These are phyloP conservation scores for Allobates femoralis DNA, from an alignment of 2,797 vertebrate species.

Conservation along the genomic window DNA sequence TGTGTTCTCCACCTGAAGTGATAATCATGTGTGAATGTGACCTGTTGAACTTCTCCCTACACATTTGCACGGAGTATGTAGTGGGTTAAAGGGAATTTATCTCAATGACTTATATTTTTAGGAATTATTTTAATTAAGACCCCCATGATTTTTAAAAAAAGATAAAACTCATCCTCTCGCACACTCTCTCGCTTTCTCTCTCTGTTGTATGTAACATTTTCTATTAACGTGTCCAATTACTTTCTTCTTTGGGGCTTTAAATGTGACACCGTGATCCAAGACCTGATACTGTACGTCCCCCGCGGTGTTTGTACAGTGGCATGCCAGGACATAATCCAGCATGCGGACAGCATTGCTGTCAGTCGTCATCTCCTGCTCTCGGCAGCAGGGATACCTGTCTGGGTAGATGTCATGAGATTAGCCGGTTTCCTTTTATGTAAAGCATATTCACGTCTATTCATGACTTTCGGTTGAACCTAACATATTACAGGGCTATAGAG, in stretches of 20 bases:
- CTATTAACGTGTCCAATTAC: background rate
- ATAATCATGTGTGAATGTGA: no score
- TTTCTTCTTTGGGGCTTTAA: background rate
- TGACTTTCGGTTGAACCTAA: background rate
- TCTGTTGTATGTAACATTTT: background rate
- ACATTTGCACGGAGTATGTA: no score
- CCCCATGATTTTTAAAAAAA: no score
- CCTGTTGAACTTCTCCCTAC: no score
- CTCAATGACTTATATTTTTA: no score
- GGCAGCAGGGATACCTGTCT: conserved; percentile 8
- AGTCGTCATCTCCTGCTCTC: conserved; percentile 8
- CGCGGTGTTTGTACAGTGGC: background rate
- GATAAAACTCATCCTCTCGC: no score
- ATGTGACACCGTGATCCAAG: background rate
- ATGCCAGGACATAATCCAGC: conserved; percentile 22
- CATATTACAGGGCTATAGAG: background rate
- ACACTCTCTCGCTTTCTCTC: no score
- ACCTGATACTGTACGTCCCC: background rate
- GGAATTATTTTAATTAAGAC: no score
- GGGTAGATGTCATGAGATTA: conserved; percentile 5
- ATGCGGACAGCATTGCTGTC: background rate
- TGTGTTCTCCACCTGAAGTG: no score
- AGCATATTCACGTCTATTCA: background rate
- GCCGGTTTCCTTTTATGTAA: background rate
- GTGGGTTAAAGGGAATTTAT: no score